These are phyloP conservation scores for Percopsis transmontana DNA, from an alignment of 2,113 vertebrate species.

Conservation along the genomic window DNA sequence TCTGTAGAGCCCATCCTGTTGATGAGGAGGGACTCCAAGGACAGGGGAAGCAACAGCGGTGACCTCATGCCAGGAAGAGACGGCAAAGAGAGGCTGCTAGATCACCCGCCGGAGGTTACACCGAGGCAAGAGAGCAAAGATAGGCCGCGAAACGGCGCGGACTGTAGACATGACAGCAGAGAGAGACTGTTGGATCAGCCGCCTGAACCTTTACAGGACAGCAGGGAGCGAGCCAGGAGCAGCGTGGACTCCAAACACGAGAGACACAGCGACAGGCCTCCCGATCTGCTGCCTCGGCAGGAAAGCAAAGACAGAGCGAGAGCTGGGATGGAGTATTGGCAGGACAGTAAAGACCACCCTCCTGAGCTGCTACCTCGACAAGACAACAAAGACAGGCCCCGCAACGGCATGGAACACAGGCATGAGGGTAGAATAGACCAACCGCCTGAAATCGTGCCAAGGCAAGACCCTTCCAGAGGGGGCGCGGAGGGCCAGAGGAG, in stretches of 20 bases:
- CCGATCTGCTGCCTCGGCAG: constrained; percentile 59
- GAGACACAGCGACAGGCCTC: constrained; percentile 54
- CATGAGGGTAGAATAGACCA: constrained; percentile 74
- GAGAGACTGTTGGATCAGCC: constrained; percentile 64
- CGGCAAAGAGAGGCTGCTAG: constrained; percentile 70
- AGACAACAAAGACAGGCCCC: constrained; percentile 70
- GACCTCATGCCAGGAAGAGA: constrained; percentile 69
- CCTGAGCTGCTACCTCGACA: constrained; percentile 65
- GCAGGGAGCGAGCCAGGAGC: constrained; percentile 71
- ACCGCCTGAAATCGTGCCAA: constrained; percentile 62
- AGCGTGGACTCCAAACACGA: constrained; percentile 63
- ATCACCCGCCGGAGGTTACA: constrained; percentile 67
- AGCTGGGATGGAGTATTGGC: constrained; percentile 55
- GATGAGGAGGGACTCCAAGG: constrained; percentile 72
- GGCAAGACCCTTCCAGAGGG: constrained; percentile 61
- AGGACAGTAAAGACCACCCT: constrained; percentile 63
- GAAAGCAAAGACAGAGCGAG: constrained; percentile 67
- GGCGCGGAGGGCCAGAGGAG: constrained; percentile 16
- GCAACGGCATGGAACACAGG: constrained; percentile 64
- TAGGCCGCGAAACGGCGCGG: constrained; percentile 54
- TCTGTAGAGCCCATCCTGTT: constrained; percentile 47
- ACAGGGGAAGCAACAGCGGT: constrained; percentile 69
- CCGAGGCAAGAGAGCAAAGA: constrained; percentile 72
- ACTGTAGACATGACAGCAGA: constrained; percentile 63
- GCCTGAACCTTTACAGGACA: constrained; percentile 71